Evolutionary conservation across 2,113 vertebrate genomes (phyloP).

Genomic region (Cheirogaleus medius): DNA sequence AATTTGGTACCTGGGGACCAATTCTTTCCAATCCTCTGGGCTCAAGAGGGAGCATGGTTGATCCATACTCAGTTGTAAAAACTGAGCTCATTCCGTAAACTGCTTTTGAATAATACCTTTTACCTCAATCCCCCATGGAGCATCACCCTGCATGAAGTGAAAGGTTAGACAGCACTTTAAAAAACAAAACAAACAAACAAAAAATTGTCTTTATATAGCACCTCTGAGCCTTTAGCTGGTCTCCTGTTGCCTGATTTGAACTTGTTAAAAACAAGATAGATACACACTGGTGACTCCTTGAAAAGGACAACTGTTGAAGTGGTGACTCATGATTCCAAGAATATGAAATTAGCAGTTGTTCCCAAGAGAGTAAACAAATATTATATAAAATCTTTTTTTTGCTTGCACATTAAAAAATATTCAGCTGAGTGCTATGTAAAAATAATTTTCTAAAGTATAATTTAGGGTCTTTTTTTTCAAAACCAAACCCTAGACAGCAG

Average conservation of each 20-base stretch:
- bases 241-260: background rate
- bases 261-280: background rate
- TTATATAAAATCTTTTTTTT: background rate
- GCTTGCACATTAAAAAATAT: background rate
- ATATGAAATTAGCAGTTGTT: background rate
- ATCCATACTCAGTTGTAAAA: background rate
- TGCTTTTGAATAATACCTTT: background rate
- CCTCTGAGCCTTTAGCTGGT: background rate
- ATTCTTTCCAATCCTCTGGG: background rate
- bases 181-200: background rate
- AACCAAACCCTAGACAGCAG: background rate
- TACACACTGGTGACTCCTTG: background rate
- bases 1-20: background rate
- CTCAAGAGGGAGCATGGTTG: background rate
- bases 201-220: background rate
- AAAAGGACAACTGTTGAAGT: background rate
- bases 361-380: background rate
- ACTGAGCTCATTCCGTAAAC: background rate
- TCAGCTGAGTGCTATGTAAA: background rate
- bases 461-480: accelerated
- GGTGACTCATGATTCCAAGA: background rate
- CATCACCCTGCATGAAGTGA: background rate
- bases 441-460: background rate
- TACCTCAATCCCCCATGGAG: background rate
- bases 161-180: background rate